Evolutionary conservation across 2,888 invertebrate genomes (phyloP).

Genomic region (Coelinius sp.): DNA sequence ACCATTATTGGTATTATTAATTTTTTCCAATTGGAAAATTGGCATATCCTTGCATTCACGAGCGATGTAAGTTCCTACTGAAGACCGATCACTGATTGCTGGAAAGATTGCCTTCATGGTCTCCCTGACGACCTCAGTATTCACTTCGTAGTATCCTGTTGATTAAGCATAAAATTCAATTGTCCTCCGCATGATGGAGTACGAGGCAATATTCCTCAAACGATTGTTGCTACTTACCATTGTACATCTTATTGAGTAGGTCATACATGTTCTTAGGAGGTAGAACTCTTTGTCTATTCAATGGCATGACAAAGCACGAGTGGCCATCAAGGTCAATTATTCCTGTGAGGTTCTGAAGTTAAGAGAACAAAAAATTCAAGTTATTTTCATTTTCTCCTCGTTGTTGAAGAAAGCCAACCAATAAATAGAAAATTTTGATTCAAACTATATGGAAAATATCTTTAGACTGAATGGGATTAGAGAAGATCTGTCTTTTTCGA

Average conservation of each 20-base stretch:
- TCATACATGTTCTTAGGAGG: slow-evolving; percentile 87
- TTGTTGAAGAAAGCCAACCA: no score
- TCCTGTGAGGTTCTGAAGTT: slow-evolving; percentile 78
- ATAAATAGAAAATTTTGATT: no score
- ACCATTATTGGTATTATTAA: slow-evolving; percentile 70
- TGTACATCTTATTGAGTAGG: slow-evolving; percentile 84
- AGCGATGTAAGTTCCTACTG: slow-evolving; percentile 80
- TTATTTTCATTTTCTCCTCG: no score
- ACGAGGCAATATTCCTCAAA: not conserved
- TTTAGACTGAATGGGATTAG: no score
- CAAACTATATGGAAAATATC: no score
- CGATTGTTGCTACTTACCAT: slow-evolving; percentile 69
- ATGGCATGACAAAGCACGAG: slow-evolving; percentile 92
- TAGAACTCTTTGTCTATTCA: slow-evolving; percentile 83
- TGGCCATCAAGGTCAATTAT: slow-evolving; percentile 83
- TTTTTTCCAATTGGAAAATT: slow-evolving; percentile 82
- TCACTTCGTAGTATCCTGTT: slow-evolving; percentile 83
- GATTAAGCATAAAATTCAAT: slow-evolving; percentile 13
- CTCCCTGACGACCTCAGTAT: slow-evolving; percentile 83
- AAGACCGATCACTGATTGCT: slow-evolving; percentile 76
- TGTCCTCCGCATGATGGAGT: not conserved
- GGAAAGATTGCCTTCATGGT: slow-evolving; percentile 84
- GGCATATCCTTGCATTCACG: slow-evolving; percentile 80
- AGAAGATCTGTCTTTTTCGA: no score
- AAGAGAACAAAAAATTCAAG: slow-evolving; percentile 21